Percentiles rank a stretch among this genome's conserved stretches.
Evolutionary conservation across 2,113 vertebrate species (phyloP).

Genomic region (Telmatochromis sp.): DNA sequence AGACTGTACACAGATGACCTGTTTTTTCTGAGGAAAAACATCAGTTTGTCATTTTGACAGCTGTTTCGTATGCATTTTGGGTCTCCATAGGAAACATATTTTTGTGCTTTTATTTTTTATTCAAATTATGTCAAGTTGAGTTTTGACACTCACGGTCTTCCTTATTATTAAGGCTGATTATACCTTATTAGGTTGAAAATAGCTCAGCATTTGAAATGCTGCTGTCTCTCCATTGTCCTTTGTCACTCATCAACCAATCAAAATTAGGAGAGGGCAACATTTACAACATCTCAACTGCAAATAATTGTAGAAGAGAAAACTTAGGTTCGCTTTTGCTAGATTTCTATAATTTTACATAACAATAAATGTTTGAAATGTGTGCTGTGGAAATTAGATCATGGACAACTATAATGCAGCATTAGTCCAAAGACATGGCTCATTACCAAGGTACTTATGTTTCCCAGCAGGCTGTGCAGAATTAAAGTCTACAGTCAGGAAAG

Average conservation of each 20-base stretch:
- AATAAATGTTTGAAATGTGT: neutral
- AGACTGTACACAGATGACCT: neutral
- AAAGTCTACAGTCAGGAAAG: neutral
- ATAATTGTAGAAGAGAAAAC: neutral
- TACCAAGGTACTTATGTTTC: neutral
- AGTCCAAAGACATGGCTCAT: neutral
- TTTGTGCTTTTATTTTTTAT: neutral
- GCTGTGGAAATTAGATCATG: neutral
- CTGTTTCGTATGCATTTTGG: neutral
- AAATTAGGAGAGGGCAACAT: neutral
- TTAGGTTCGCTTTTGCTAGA: neutral
- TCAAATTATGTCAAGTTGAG: neutral
- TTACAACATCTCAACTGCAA: neutral
- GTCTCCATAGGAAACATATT: neutral
- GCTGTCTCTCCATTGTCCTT: neutral
- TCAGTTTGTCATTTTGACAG: neutral
- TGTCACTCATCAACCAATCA: neutral
- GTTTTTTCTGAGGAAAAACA: neutral
- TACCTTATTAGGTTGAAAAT: neutral
- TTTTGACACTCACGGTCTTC: neutral
- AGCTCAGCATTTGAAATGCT: neutral
- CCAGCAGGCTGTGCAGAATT: neutral
- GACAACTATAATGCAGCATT: neutral
- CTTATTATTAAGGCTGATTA: neutral
- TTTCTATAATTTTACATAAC: neutral